A percentile compares a stretch with the other conserved stretches of the same genome.
These are phyloP conservation scores for Zaprionus davidi DNA, from an alignment of 1,140 invertebrate species.

Conservation along the genomic window DNA sequence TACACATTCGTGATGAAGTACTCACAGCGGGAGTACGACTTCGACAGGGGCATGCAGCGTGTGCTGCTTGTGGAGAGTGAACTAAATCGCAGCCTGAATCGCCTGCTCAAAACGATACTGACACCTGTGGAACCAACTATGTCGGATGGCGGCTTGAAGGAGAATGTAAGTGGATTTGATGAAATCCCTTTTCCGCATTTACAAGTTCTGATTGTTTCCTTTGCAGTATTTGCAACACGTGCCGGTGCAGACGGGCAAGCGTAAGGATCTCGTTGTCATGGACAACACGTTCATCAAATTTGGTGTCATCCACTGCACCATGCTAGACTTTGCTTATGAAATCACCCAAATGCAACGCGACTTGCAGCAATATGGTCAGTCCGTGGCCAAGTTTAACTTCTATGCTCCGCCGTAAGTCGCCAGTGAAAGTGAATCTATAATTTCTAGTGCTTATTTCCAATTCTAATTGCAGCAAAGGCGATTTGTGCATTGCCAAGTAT, in stretches of 20 bases:
- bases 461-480: constrained; percentile 39
- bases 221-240: constrained; percentile 59
- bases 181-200: background rate
- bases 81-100: constrained; percentile 64
- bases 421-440: background rate
- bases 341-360: constrained; percentile 64
- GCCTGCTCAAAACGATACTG: constrained; percentile 49
- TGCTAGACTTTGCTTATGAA: constrained; percentile 51
- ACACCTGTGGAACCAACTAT: constrained; percentile 52
- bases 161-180: constrained; percentile 41
- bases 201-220: background rate
- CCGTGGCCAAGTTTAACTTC: constrained; percentile 19
- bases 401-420: constrained; percentile 63
- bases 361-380: constrained; percentile 64
- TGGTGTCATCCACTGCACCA: constrained; percentile 70
- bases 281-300: constrained; percentile 63
- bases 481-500: constrained; percentile 73
- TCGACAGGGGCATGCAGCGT: constrained; percentile 43
- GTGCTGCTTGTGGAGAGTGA: constrained; percentile 53
- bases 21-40: constrained; percentile 35
- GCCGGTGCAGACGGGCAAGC: constrained; percentile 53
- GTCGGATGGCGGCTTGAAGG: constrained; percentile 24
- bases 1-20: constrained; percentile 61
- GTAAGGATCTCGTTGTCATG: constrained; percentile 66
- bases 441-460: background rate